Percentiles rank a stretch among this genome's conserved stretches.
Evolutionary conservation across 2,888 invertebrate species (phyloP).

Genomic region (Charanyca ferruginea): DNA sequence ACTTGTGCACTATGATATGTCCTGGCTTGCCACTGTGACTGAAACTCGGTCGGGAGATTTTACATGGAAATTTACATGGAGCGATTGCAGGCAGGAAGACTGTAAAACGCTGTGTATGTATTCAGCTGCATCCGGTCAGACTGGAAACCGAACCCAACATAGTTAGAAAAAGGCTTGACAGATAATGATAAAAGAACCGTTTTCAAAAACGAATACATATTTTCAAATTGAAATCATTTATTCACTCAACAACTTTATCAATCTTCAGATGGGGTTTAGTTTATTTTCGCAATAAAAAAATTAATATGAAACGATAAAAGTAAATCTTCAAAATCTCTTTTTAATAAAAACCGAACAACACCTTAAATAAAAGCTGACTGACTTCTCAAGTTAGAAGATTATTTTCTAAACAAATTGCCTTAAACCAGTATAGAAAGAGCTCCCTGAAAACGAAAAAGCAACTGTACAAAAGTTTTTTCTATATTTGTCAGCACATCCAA

Average conservation of each 20-base stretch:
- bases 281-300: background rate
- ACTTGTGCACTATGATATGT: no score
- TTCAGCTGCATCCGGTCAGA: no score
- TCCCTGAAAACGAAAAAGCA: background rate
- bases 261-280: background rate
- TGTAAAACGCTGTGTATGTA: no score
- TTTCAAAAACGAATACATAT: no score
- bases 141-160: no score
- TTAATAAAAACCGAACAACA: constrained; percentile 16
- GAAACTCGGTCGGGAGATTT: no score
- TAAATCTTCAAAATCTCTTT: background rate
- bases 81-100: no score
- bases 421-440: background rate
- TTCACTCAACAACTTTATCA: background rate
- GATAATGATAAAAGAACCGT: no score
- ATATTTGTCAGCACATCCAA: background rate
- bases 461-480: background rate
- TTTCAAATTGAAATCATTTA: no score
- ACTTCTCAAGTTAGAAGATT: constrained; percentile 20
- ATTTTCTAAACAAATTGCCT: background rate
- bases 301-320: background rate
- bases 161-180: no score
- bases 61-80: no score
- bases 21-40: no score
- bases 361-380: background rate